Evolutionary conservation across 2,113 vertebrate species (phyloP).

Genomic region (Salvelinus alpinus): DNA sequence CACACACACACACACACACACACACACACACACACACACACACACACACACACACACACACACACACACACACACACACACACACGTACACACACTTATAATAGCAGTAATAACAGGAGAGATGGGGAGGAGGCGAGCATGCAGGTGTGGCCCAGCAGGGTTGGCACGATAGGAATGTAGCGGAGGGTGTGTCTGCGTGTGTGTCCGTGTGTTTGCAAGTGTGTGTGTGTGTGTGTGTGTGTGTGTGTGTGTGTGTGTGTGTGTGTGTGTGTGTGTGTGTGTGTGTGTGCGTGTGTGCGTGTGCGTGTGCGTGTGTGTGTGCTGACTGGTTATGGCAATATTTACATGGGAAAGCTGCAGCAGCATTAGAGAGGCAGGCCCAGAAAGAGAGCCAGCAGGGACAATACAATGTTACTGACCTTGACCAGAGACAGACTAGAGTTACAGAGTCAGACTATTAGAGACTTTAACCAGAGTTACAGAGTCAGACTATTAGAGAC

Average conservation of each 20-base stretch:
- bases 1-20: conserved; percentile 3
- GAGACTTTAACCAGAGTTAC: no score
- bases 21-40: conserved; percentile 13
- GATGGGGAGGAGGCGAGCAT: conserved; percentile 41
- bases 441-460: no score
- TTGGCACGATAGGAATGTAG: conserved; percentile 51
- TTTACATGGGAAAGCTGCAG: conserved; percentile 41
- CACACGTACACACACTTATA: conserved; percentile 10
- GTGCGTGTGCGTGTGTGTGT: background rate
- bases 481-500: no score
- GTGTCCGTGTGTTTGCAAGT: background rate
- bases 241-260: no score
- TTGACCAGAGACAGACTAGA: no score
- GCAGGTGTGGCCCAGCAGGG: conserved; percentile 41
- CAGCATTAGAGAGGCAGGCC: conserved; percentile 11
- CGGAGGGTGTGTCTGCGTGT: conserved; percentile 18
- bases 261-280: conserved; percentile 3
- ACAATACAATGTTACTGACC: conserved; percentile 7
- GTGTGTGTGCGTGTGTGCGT: background rate
- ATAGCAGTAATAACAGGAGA: conserved; percentile 21
- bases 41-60: background rate
- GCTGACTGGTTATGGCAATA: conserved; percentile 26
- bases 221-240: no score
- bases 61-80: background rate
- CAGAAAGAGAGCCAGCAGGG: conserved; percentile 28